phyloP scores from a whole-genome alignment of 2,888 invertebrate species.

The Eupithecia subfuscata region DNA sequence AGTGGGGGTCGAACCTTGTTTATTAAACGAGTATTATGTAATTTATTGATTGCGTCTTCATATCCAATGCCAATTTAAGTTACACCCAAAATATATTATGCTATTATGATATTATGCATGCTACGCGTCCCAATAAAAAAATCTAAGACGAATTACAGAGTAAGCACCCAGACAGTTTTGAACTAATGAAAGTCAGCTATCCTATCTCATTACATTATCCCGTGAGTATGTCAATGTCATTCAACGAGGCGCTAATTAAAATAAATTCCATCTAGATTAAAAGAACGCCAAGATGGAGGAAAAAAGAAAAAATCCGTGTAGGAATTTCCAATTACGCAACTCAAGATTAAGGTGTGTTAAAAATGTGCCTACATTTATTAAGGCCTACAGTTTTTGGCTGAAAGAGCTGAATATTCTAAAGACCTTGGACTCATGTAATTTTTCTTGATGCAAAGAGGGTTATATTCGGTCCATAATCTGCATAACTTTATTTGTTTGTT shows the following conservation, averaged over 20 bases:
- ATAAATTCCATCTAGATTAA: conserved; percentile 41
- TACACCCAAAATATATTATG: neutral
- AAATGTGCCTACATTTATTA: conserved; percentile 29
- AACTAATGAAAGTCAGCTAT: conserved; percentile 5
- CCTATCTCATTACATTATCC: conserved; percentile 28
- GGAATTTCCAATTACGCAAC: conserved; percentile 48
- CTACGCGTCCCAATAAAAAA: neutral
- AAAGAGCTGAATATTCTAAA: neutral
- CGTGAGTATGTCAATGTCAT: conserved; percentile 31
- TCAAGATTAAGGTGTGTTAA: conserved; percentile 29
- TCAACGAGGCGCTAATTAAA: conserved; percentile 42
- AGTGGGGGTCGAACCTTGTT: too few species aligned
- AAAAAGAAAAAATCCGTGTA: conserved; percentile 42
- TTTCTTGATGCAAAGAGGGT: neutral
- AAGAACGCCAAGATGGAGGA: conserved; percentile 29
- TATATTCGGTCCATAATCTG: neutral
- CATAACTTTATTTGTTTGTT: neutral
- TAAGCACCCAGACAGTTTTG: neutral
- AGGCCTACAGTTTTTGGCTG: conserved; percentile 15
- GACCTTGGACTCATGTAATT: neutral
- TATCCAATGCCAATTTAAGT: too few species aligned
- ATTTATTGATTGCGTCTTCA: too few species aligned
- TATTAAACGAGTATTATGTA: too few species aligned
- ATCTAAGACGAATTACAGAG: neutral
- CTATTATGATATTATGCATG: too few species aligned